phyloP scores from a whole-genome alignment of 2,888 invertebrate genomes.

The Drosophila infuscata region DNA sequence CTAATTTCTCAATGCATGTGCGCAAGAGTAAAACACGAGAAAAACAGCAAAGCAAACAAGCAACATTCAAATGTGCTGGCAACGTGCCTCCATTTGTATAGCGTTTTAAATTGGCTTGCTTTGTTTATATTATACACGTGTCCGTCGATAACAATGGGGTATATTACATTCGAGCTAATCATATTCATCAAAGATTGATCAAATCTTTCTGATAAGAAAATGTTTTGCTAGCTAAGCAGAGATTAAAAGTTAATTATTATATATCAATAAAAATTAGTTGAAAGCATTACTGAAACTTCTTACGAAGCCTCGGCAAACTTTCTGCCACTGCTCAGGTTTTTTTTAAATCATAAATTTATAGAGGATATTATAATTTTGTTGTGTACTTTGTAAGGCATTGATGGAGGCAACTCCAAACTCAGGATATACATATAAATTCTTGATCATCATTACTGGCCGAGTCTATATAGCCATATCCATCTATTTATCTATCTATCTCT shows the following conservation, averaged over 20 bases:
- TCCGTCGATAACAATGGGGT: slow-evolving; percentile 11
- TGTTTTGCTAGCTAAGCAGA: not conserved
- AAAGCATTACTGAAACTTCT: no score
- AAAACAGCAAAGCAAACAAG: slow-evolving; percentile 52
- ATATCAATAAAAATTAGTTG: not conserved
- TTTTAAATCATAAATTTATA: not conserved
- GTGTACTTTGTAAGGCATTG: not conserved
- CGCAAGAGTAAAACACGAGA: slow-evolving; percentile 27
- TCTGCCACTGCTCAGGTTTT: not conserved
- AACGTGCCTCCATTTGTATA: slow-evolving; percentile 57
- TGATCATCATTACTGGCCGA: not conserved
- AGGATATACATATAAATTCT: not conserved
- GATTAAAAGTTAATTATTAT: not conserved
- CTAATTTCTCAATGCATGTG: slow-evolving; percentile 53
- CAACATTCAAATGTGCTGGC: slow-evolving; percentile 43
- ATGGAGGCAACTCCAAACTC: not conserved
- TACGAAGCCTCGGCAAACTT: not conserved
- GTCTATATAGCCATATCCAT: not conserved
- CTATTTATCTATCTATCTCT: not conserved
- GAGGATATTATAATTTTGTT: not conserved
- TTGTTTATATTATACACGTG: slow-evolving; percentile 34
- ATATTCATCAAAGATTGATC: not conserved
- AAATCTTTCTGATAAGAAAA: not conserved
- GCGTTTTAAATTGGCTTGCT: slow-evolving; percentile 60
- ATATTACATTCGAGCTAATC: slow-evolving; percentile 1